phyloP scores from a whole-genome alignment of 2,888 invertebrate genomes.

The Altica lythri region DNA sequence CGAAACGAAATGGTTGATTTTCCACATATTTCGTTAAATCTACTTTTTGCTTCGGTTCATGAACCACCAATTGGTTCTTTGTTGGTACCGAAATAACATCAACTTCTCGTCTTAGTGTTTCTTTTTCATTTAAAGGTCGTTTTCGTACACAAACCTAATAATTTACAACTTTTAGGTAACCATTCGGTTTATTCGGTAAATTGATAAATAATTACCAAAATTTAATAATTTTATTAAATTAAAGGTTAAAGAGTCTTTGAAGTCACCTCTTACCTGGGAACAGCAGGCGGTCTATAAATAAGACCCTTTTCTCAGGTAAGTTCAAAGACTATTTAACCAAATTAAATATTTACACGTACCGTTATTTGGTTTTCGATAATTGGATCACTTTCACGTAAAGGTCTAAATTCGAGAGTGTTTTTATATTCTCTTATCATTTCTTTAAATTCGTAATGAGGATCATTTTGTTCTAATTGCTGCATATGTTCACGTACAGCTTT shows the following conservation, averaged over 20 bases:
- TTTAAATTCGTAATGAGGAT: slow-evolving; percentile 97
- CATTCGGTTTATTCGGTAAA: no score
- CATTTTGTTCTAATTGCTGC: slow-evolving; percentile 86
- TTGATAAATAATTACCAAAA: no score
- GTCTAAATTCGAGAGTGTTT: slow-evolving; percentile 50
- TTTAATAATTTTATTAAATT: no score
- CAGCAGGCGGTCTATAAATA: no score
- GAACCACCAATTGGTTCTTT: slow-evolving; percentile 79
- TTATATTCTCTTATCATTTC: slow-evolving; percentile 93
- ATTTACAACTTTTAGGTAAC: no score
- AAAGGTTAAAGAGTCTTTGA: no score
- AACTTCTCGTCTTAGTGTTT: slow-evolving; percentile 79
- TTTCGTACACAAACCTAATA: slow-evolving; percentile 80
- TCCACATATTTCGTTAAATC: slow-evolving; percentile 98
- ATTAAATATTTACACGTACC: slow-evolving; percentile 62
- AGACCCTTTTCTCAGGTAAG: no score
- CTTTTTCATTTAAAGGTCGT: slow-evolving; percentile 94
- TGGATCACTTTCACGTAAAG: slow-evolving; percentile 76
- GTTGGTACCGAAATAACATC: slow-evolving; percentile 96
- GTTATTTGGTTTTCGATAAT: slow-evolving; percentile 93
- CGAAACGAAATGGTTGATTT: slow-evolving; percentile 97
- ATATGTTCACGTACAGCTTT: slow-evolving; percentile 81
- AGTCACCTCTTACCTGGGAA: no score
- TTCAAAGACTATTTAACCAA: no score
- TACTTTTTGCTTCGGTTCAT: slow-evolving; percentile 93